Percentiles rank a stretch among this genome's conserved stretches.
These are phyloP conservation scores for Penaeus monodon DNA, from an alignment of 2,888 invertebrate genomes.

Conservation along the genomic window DNA sequence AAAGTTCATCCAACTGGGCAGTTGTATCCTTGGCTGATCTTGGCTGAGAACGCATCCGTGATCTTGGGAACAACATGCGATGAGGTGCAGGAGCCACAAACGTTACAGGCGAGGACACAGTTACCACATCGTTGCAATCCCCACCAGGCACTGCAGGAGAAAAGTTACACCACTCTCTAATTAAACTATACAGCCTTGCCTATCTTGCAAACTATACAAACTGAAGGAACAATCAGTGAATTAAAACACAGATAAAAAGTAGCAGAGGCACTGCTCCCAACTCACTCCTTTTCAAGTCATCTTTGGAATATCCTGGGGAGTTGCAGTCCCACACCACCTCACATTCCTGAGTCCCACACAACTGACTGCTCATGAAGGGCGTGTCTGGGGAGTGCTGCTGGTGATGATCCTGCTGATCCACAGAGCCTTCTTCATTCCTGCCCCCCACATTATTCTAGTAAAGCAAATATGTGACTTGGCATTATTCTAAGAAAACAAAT, in stretches of 20 bases:
- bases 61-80: conserved; percentile 29
- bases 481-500: no score
- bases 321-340: conserved; percentile 62
- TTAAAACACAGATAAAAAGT: no score
- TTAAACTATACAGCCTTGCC: neutral
- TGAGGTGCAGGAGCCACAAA: conserved; percentile 12
- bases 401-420: conserved; percentile 1
- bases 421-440: neutral
- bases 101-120: neutral
- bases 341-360: conserved; percentile 56
- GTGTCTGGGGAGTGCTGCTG: conserved; percentile 48
- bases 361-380: conserved; percentile 52
- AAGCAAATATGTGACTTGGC: neutral
- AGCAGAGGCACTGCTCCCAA: neutral
- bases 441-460: neutral
- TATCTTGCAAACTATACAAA: no score
- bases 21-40: conserved; percentile 19
- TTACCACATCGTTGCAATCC: neutral
- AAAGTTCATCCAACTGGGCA: conserved; percentile 45
- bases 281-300: conserved; percentile 57
- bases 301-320: conserved; percentile 61
- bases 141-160: conserved; percentile 6
- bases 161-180: neutral
- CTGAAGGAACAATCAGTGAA: no score
- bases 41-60: neutral